Evolutionary conservation across 1,140 invertebrate species (phyloP), one percentile per base, ranked within the genome.

Genomic region (Asbolus verrucosus): DNA sequence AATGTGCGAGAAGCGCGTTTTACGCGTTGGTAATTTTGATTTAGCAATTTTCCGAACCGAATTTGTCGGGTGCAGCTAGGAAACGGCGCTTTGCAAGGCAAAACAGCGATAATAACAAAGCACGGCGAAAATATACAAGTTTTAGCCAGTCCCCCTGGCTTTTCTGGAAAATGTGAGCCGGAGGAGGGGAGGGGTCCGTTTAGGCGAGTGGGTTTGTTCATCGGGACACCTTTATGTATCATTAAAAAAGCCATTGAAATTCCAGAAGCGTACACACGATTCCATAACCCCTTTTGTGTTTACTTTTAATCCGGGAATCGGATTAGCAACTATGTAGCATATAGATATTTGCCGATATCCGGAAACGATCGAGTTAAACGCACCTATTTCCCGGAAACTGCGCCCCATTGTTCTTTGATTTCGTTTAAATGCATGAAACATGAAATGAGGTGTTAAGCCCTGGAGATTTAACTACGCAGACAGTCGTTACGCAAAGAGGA

Each of bases 281-380:
- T 62, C 31, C 15, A 59, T 38, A 36, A 36, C 33, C 43, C 50
- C 43, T 54, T 67, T 54, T 67, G 41, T 67, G 65, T 38, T 67
- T 59, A 67, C 67, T 68, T 61, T 68, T 61, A 68, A 68, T 68
- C 31, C 50, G 36, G 36, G 11, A 61, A 68, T 68, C 54, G 54
- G 54, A 68, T 68, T 68, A 68, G 21, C 38, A 18, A 39, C 21
- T 68, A 39, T 60, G 50, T 4, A 43, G 31, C 54, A 68, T 61
- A 68, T 43, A 68, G 67, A 68, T 59, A 68, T 68, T 68, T 68
- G 24, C 67, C 54, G 67, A 68, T 68, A 68, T 68, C 50, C 33
- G 65, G 65, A 67, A 50, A 50, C 33, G 61, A 63, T 63, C 33
- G 30, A 63, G 61, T 63, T 63, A 63, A 63, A 63, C 61, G 61